Conservation (phyloP, 2,113 vertebrate species). For the Pseudopipra pipra region DNA sequence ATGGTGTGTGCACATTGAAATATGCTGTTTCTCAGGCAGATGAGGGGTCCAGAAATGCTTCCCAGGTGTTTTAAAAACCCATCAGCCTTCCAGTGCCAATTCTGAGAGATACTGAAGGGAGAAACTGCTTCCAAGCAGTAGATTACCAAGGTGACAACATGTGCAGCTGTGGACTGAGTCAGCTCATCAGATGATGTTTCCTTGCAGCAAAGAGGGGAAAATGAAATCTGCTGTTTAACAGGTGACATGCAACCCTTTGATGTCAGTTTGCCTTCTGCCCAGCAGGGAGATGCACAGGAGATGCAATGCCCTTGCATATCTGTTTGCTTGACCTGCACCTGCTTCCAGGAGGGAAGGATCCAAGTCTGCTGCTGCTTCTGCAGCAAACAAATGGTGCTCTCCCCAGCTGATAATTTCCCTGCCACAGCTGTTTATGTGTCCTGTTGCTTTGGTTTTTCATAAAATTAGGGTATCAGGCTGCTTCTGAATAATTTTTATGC, state of each 20-base stretch:
- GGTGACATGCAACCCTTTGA: not conserved
- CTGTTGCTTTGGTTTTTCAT: not conserved
- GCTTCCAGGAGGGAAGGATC: not conserved
- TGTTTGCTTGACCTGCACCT: not conserved
- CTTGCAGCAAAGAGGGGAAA: not conserved
- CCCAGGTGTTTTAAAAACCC: not conserved
- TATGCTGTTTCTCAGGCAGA: not conserved
- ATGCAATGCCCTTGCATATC: not conserved
- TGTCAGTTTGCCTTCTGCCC: not conserved
- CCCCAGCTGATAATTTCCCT: constrained; percentile 15
- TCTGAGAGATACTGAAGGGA: not conserved
- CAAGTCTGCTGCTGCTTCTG: not conserved
- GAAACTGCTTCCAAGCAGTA: not conserved
- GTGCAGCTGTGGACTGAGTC: constrained; percentile 5
- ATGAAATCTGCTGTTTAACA: not conserved
- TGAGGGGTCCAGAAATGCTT: constrained; percentile 8
- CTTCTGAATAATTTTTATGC: not conserved
- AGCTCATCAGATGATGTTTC: constrained; percentile 13
- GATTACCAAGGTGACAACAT: not conserved
- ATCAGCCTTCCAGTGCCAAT: not conserved
- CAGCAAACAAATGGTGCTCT: not conserved
- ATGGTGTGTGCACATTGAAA: not conserved
- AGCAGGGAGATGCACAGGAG: not conserved
- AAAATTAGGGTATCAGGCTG: not conserved
- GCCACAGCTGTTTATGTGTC: not conserved